Base-by-base conservation (phyloP, 1,140 invertebrate species). In the Platyscapa corneri region DNA sequence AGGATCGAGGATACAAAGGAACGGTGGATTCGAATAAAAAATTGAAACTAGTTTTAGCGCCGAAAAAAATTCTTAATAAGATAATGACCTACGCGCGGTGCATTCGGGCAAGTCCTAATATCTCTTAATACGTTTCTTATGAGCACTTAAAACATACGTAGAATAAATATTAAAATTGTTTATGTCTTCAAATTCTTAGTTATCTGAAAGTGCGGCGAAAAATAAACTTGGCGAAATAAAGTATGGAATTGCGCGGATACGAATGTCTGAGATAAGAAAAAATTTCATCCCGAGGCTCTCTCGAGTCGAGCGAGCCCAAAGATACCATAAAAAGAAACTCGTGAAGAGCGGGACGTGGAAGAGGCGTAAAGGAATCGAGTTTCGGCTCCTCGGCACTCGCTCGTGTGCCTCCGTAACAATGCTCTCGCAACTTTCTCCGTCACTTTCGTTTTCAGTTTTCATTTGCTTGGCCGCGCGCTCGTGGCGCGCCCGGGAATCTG, bases 361-460 rank as follows among this genome's bases (percentile, higher is more conserved):
- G 60, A 56, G 65, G 67, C 34, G 67, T 37, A 37, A 37, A 37
- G 2, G 76, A 82, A 75, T 30, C 23, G 32, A 87, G 85, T 86
- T 74, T 86, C 81, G 84, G 20, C 30, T 70, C 20, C 65, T 49
- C 78, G 67, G 86, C 87, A 86, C 74, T 87, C 87, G 85, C 87
- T 90, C 90, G 88, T 64, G 70, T 39, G 60, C 89, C 91, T 90
- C 90, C 90, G 92, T 92, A 93, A 93, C 92, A 93, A 93, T 93
- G 88, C 90, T 90, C 87, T 67, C 56, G 70, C 88, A 90, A 93
- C 92, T 93, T 93, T 93, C 92, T 92, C 92, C 91, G 90, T 92
- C 90, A 93, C 92, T 93, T 93, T 93, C 92, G 91, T 92, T 93
- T 93, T 93, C 91, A 92, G 91, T 92, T 93, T 93, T 93, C 91